Evolutionary conservation across 1,140 invertebrate species (phyloP).

Genomic region (Apocrypta bakeri): DNA sequence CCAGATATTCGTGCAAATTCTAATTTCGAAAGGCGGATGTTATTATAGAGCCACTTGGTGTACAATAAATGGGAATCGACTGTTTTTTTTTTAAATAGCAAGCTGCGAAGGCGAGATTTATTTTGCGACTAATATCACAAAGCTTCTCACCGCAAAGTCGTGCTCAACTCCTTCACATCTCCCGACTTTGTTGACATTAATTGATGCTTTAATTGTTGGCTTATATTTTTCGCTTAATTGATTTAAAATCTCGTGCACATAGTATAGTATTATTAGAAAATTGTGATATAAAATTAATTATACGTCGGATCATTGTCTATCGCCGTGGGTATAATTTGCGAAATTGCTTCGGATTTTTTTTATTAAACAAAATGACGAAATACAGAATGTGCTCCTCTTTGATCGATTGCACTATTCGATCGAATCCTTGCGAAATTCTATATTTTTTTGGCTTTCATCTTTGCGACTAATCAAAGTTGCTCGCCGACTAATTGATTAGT

Average conservation of each 20-base stretch:
- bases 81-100: background rate
- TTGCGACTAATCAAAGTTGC: too few relatives aligned
- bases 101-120: slow-evolving; percentile 12
- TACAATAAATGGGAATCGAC: slow-evolving; percentile 40
- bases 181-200: background rate
- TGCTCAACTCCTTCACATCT: too few relatives aligned
- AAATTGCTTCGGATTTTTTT: background rate
- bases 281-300: slow-evolving; percentile 22
- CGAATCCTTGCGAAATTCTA: background rate
- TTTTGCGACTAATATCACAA: slow-evolving; percentile 31
- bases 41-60: background rate
- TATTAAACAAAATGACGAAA: background rate
- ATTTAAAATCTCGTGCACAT: background rate
- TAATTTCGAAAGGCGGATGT: slow-evolving; percentile 39
- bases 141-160: slow-evolving; percentile 3
- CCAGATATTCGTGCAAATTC: slow-evolving; percentile 34
- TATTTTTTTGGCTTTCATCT: too few relatives aligned
- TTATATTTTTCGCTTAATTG: slow-evolving; percentile 28
- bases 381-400: background rate
- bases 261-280: background rate
- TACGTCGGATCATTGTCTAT: slow-evolving; percentile 17
- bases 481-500: too few relatives aligned
- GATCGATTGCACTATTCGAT: slow-evolving; percentile 10
- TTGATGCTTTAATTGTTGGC: slow-evolving; percentile 9
- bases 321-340: slow-evolving; percentile 15